A percentile compares a stretch with the other conserved stretches of the same genome.
Evolutionary conservation across 2,888 invertebrate genomes (phyloP).

Genomic region (Onchidella celtica): DNA sequence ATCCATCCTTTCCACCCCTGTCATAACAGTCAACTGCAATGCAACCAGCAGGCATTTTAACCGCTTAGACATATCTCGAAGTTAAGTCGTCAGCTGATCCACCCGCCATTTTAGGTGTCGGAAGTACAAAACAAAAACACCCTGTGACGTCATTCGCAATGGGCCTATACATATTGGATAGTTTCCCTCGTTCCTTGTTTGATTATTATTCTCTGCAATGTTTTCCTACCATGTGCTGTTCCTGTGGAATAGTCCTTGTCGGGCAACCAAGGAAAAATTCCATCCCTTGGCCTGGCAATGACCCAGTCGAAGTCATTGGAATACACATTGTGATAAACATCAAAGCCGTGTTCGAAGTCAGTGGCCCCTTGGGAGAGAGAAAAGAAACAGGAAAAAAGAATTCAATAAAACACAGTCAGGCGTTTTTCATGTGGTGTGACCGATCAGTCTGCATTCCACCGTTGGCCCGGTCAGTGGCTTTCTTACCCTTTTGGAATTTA

Average conservation of each 20-base stretch:
- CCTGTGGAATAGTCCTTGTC: not conserved
- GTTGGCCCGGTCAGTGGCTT: not conserved
- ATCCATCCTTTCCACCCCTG: too few species aligned
- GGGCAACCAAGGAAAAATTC: not conserved
- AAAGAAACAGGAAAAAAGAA: not conserved
- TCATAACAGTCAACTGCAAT: too few species aligned
- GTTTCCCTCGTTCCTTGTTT: too few species aligned
- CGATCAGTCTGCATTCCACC: too few species aligned
- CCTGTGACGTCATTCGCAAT: too few species aligned
- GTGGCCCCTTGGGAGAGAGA: constrained; percentile 5
- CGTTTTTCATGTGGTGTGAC: not conserved
- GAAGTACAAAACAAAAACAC: too few species aligned
- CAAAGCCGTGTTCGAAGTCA: constrained; percentile 31
- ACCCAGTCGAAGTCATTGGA: constrained; percentile 39
- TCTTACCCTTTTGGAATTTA: too few species aligned
- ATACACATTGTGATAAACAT: constrained; percentile 17
- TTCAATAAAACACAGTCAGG: not conserved
- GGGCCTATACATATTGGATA: too few species aligned
- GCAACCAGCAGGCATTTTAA: too few species aligned
- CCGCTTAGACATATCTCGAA: too few species aligned
- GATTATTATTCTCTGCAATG: not conserved
- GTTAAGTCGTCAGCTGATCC: too few species aligned
- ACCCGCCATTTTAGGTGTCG: too few species aligned
- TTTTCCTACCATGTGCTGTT: not conserved
- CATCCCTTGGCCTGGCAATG: constrained; percentile 32